A percentile compares a stretch with the other conserved stretches of the same genome.
These are phyloP conservation scores for Lasioglossum baleicum DNA, from an alignment of 1,140 invertebrate genomes.

Conservation along the genomic window DNA sequence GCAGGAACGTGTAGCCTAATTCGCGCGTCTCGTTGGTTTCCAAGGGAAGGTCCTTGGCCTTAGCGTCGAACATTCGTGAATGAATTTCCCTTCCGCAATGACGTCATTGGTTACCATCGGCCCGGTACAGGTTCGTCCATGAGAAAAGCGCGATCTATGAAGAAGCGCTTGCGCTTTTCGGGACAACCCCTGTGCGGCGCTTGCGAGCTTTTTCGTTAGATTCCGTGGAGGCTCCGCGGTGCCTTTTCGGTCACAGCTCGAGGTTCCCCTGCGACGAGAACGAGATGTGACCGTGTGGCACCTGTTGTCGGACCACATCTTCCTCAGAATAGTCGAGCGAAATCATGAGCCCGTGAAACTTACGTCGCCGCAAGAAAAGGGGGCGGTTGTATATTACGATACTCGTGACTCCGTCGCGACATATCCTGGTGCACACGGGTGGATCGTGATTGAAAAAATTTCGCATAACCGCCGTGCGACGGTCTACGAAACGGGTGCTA, in stretches of 20 bases:
- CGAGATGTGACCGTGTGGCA: slow-evolving; percentile 44
- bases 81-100: slow-evolving; percentile 40
- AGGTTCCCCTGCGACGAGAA: slow-evolving; percentile 22
- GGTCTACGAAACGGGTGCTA: background rate
- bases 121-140: background rate
- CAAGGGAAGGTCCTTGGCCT: slow-evolving; percentile 41
- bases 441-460: slow-evolving; percentile 21
- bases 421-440: slow-evolving; percentile 26
- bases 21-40: background rate
- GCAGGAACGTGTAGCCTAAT: background rate
- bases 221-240: slow-evolving; percentile 42
- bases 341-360: slow-evolving; percentile 3
- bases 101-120: slow-evolving; percentile 47
- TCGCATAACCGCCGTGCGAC: background rate
- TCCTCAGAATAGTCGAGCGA: slow-evolving; percentile 8
- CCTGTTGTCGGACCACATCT: slow-evolving; percentile 3
- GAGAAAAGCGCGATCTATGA: slow-evolving; percentile 65
- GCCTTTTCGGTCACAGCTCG: slow-evolving; percentile 37
- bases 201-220: slow-evolving; percentile 37
- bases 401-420: background rate
- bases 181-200: slow-evolving; percentile 34
- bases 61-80: slow-evolving; percentile 59
- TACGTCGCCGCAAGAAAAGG: background rate
- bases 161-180: slow-evolving; percentile 64
- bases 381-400: background rate